A percentile compares a stretch with the other conserved stretches of the same genome.
These are phyloP conservation scores for Crocidura indochinensis DNA, from an alignment of 2,797 vertebrate genomes.

Conservation along the genomic window DNA sequence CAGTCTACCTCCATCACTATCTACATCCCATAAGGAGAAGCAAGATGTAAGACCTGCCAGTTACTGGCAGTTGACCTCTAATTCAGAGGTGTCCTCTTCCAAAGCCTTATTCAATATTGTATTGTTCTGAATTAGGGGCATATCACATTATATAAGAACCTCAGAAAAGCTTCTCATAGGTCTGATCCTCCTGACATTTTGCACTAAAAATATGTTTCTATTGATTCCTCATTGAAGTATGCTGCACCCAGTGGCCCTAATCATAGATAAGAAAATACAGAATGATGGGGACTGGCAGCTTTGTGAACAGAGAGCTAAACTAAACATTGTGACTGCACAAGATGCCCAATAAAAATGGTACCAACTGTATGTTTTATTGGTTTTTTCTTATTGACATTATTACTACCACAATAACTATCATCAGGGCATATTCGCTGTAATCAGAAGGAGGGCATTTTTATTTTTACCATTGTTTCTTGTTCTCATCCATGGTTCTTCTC, in stretches of 20 bases:
- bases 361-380: neutral
- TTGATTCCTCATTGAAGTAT: conserved; percentile 1
- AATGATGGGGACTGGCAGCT: neutral
- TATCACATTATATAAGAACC: neutral
- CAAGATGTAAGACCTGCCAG: neutral
- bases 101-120: neutral
- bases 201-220: conserved; percentile 27
- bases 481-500: neutral
- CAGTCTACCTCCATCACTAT: neutral
- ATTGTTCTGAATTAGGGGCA: neutral
- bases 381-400: conserved; percentile 19
- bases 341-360: neutral
- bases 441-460: neutral
- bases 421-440: neutral
- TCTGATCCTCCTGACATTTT: conserved; percentile 33
- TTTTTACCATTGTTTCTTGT: conserved; percentile 52
- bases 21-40: neutral
- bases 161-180: neutral
- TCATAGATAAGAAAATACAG: neutral
- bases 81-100: conserved; percentile 46
- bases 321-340: neutral
- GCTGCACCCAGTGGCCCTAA: neutral
- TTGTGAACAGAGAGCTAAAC: neutral
- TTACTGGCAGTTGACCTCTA: neutral
- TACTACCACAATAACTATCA: neutral